Conservation (phyloP, 1,140 invertebrate genomes). For the Aradophagus sp. region DNA sequence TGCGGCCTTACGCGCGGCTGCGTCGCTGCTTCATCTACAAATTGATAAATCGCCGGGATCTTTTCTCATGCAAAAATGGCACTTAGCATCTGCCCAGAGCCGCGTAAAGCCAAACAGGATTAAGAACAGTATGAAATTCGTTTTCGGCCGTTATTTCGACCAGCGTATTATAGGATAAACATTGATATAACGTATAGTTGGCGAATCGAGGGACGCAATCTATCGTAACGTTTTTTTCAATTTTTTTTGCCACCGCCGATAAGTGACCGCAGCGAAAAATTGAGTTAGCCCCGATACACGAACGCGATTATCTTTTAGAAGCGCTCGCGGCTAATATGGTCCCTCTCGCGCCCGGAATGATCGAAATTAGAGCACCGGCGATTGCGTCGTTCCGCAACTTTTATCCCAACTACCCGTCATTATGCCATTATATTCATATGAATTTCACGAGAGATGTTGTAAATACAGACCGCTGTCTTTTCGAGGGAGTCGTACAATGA, state of each 20-base stretch:
- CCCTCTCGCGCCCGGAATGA: slow-evolving; percentile 35
- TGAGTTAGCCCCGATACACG: slow-evolving; percentile 71
- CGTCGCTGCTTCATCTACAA: slow-evolving; percentile 26
- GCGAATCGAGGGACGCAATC: too few species aligned
- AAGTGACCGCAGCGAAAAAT: slow-evolving; percentile 70
- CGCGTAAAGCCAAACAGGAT: slow-evolving; percentile 58
- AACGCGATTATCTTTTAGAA: slow-evolving; percentile 68
- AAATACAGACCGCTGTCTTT: slow-evolving; percentile 25
- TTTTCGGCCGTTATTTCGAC: slow-evolving; percentile 30
- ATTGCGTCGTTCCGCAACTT: slow-evolving; percentile 27
- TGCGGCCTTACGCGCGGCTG: too few species aligned
- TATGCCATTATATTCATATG: slow-evolving; percentile 37
- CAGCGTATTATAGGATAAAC: slow-evolving; percentile 45
- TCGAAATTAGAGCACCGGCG: slow-evolving; percentile 45
- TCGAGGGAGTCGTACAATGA: too few species aligned
- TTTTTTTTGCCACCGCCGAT: slow-evolving; percentile 33
- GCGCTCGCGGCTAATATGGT: slow-evolving; percentile 39
- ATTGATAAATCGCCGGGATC: slow-evolving; percentile 40
- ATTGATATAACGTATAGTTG: slow-evolving; percentile 38
- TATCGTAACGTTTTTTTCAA: too few species aligned
- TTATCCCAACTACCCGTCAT: slow-evolving; percentile 28
- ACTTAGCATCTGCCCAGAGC: slow-evolving; percentile 52
- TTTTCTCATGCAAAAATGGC: slow-evolving; percentile 55
- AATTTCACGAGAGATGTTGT: slow-evolving; percentile 10
- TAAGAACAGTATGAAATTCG: slow-evolving; percentile 54